Base-by-base conservation (phyloP, 2,797 vertebrate genomes). In the Leucoraja ocellata region DNA sequence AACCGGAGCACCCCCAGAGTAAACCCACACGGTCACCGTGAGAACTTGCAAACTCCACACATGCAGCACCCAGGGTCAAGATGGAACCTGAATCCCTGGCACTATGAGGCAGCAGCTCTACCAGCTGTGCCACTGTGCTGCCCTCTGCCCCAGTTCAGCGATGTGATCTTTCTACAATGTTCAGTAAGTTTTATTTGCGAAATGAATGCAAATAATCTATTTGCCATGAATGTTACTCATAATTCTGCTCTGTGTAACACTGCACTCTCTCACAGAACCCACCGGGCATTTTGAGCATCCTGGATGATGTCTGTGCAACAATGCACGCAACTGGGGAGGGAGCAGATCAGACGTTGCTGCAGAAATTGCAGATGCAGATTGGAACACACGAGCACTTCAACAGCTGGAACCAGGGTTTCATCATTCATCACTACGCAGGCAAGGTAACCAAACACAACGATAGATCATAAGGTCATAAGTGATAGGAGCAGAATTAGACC, bases 321-420 rank as follows among this genome's bases (percentile, higher is more conserved):
- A 99, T 99, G 99, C 99, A 99, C 0, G 99, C 99, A 0, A 98
- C 99, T 94, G 98, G 98, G 0, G 99, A 99, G 94, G 99, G 99
- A 0, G 99, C 99, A 0, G 99, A 99, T 95, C 98, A 99, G 96
- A 99, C 98, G 0, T 96, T 99, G 96, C 97, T 99, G 71, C 99
- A 99, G 95, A 99, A 99, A 93, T 98, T 99, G 73, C 95, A 98
- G 94, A 97, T 98, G 96, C 97, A 97, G 95, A 99, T 98, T 94
- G 98, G 98, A 95, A 98, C 96, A 36, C 99, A 99, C 0, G 99
- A 99, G 81, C 99, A 99, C 95, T 99, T 99, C 96, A 99, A 99
- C 97, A 99, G 99, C 97, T 99, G 99, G 99, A 99, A 99, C 95
- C 98, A 99, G 94, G 99, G 99, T 93, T 99, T 99, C 96, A 99